phyloP scores from a whole-genome alignment of 92 coral and sea anemone genomes.

The Actinernus sp. region DNA sequence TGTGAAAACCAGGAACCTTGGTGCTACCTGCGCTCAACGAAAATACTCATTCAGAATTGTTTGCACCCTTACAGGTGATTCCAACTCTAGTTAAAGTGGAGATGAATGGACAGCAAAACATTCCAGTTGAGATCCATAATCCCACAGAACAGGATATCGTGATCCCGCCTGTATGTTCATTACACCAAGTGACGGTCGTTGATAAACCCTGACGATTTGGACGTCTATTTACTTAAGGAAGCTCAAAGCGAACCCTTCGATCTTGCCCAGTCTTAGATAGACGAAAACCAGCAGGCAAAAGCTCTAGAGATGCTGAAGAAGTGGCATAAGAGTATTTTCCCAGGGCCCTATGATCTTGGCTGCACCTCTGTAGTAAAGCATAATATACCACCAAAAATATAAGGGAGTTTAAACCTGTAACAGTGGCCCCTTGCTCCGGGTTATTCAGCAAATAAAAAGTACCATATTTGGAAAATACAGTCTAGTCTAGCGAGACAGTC shows the following conservation, averaged over 20 bases:
- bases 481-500: too few species aligned
- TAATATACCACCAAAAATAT: constrained; percentile 10
- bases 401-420: too few species aligned
- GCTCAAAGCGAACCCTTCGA: too few species aligned
- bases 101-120: background rate
- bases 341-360: constrained; percentile 2
- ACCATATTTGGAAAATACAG: too few species aligned
- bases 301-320: constrained; percentile 9
- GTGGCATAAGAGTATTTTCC: background rate
- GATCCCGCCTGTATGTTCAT: background rate
- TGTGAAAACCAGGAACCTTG: background rate
- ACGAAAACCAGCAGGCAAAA: constrained; percentile 7
- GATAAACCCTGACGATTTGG: too few species aligned
- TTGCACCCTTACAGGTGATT: background rate
- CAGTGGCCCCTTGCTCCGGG: too few species aligned
- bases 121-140: background rate
- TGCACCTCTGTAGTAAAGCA: constrained; percentile 10
- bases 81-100: background rate
- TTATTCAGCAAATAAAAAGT: too few species aligned
- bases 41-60: background rate
- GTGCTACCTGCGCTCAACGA: background rate
- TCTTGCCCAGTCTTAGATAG: constrained; percentile 16
- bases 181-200: background rate
- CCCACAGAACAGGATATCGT: background rate
- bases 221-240: too few species aligned